Evolutionary conservation across 2,888 invertebrate genomes (phyloP), one percentile per base, ranked within the genome.

Genomic region (Eilema griseolum): DNA sequence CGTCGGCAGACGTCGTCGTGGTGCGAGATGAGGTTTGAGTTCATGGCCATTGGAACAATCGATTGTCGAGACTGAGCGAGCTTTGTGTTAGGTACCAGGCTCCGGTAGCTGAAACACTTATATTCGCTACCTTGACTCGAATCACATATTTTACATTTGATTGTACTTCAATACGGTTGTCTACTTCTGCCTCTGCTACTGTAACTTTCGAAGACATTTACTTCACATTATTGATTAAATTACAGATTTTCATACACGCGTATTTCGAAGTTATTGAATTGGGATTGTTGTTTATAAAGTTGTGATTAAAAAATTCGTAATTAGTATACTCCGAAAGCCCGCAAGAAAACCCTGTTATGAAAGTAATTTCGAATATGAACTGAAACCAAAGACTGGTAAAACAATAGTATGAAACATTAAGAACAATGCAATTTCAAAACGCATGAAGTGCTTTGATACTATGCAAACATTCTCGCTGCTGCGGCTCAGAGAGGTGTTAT

Each of bases 21-120:
- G 75, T 79, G 81, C 77, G 79, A 87, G 88, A 88, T 86, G 85
- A 84, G 83, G 85, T 82, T 84, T 74, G 90, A 88, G 93, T 94
- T 93, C 93, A 94, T 87, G 93, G 92, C 89, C 93, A 91, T 79
- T 84, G 85, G 86, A 91, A 92, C 90, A 93, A 94, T 94, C 92
- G 92, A 92, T 92, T 89, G 89, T 79, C 82, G 83, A 85, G 88
- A 88, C 86, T 88, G 84, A 86, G 76, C 84, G 80, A 83, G 80
- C 72, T 83, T 81, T 78, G 84, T 78, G 75, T 82, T 83, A 71
- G 64, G 70, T 73, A 80, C 76, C 79, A 79, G 82, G 83, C 83
- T 81, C 79, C 78, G 77, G 84, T 85, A 83, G 85, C 83, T 83
- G 79, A 80, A 80, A 76, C 76, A 79, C 72, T 74, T 83, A 80